Evolutionary conservation across 1,140 invertebrate species (phyloP).

Genomic region (Zaprionus taronus): DNA sequence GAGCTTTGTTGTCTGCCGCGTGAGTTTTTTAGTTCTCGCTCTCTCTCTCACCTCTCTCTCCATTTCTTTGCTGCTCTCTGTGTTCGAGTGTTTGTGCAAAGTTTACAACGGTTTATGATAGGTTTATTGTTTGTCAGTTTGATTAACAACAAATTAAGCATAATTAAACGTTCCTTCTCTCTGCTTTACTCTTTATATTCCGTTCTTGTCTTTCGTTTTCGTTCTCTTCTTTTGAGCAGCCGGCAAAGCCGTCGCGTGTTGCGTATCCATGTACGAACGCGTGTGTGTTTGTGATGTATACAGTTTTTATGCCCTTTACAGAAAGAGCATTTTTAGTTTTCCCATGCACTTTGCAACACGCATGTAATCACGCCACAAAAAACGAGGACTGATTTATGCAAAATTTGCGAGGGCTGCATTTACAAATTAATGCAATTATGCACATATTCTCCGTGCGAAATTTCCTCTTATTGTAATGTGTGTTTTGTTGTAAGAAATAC

Average conservation of each 20-base stretch:
- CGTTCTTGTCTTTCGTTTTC: conserved; percentile 41
- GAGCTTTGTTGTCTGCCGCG: conserved; percentile 47
- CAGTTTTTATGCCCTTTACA: conserved; percentile 64
- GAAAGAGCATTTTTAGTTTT: conserved; percentile 13
- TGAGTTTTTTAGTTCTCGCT: conserved; percentile 20
- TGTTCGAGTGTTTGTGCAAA: conserved; percentile 38
- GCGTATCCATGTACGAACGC: conserved; percentile 29
- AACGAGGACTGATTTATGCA: background rate
- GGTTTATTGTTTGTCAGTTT: conserved; percentile 57
- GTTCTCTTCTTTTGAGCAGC: conserved; percentile 48
- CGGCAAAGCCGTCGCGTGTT: conserved; percentile 80
- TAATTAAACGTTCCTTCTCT: conserved; percentile 63
- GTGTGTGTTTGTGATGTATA: conserved; percentile 56
- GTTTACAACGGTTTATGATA: conserved; percentile 51
- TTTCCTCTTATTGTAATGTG: background rate
- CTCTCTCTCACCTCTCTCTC: conserved; percentile 12
- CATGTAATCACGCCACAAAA: background rate
- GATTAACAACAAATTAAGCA: conserved; percentile 78
- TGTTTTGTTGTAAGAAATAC: background rate
- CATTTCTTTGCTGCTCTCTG: conserved; percentile 8
- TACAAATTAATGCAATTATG: background rate
- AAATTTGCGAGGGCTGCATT: background rate
- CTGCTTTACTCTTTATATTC: conserved; percentile 21
- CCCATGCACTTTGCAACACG: conserved; percentile 22
- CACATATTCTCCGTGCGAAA: background rate